phyloP scores from a whole-genome alignment of 2,113 vertebrate species.

The Hypomesus transpacificus region DNA sequence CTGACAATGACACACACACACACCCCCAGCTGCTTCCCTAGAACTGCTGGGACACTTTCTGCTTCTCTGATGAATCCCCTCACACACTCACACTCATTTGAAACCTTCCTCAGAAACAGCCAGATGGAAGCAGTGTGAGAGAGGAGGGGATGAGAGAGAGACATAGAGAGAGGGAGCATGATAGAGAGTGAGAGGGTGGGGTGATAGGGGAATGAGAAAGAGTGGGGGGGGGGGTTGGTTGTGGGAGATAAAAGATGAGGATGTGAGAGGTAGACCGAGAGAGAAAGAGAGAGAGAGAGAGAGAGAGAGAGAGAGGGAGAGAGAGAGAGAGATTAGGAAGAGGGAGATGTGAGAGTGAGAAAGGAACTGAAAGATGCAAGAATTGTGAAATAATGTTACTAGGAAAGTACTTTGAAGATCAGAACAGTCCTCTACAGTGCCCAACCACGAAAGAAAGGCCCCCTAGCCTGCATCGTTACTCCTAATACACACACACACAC shows the following conservation, averaged over 20 bases:
- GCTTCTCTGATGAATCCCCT: background rate
- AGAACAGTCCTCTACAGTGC: background rate
- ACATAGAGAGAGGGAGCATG: background rate
- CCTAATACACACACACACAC: background rate
- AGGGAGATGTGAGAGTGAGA: background rate
- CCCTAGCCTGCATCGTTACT: background rate
- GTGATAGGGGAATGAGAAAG: slow-evolving; percentile 13
- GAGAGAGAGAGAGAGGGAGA: too few species aligned
- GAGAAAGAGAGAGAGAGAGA: slow-evolving; percentile 19
- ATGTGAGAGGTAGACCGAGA: background rate
- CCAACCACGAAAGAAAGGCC: background rate
- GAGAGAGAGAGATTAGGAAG: slow-evolving; percentile 9
- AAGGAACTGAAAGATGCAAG: background rate
- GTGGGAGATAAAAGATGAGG: background rate
- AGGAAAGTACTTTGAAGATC: slow-evolving; percentile 1
- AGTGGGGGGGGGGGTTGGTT: background rate
- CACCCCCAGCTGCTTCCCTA: background rate
- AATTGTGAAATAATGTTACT: background rate
- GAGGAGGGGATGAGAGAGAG: background rate
- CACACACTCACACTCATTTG: background rate
- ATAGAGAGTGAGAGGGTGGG: background rate
- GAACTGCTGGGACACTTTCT: background rate
- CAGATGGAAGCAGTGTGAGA: background rate
- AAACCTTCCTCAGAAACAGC: background rate
- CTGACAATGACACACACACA: background rate